Evolutionary conservation across 2,797 vertebrate species (phyloP).

Genomic region (Thripadectes ignobilis): DNA sequence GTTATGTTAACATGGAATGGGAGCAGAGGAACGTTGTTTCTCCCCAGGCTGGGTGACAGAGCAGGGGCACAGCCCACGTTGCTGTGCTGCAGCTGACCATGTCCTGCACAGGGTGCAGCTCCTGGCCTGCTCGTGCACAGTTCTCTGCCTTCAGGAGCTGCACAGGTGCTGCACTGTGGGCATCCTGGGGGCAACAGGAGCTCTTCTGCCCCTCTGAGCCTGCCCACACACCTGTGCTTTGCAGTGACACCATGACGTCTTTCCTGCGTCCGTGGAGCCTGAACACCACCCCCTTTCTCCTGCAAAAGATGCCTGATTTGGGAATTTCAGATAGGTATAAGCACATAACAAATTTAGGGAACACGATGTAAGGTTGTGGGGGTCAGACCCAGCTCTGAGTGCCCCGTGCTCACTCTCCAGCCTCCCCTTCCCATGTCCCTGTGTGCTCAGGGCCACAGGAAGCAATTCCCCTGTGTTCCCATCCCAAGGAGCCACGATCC

Average conservation of each 20-base stretch:
- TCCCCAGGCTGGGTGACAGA: not conserved
- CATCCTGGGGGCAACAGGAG: not conserved
- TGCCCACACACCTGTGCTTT: not conserved
- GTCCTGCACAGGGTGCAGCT: not conserved
- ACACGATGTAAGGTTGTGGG: not conserved
- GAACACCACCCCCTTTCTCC: not conserved
- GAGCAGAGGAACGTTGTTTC: not conserved
- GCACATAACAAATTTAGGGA: not conserved
- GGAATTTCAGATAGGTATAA: not conserved
- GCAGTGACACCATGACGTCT: not conserved
- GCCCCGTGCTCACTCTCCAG: rapidly evolving
- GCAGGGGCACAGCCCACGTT: not conserved
- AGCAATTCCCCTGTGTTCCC: not conserved
- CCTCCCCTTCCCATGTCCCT: rapidly evolving
- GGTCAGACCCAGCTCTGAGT: not conserved
- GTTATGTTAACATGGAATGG: not conserved
- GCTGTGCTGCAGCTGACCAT: not conserved
- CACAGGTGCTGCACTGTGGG: not conserved
- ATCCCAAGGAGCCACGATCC: not conserved
- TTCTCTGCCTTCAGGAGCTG: not conserved
- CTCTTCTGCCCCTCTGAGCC: not conserved
- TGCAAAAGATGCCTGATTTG: not conserved
- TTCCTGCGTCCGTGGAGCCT: not conserved
- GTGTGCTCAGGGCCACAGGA: not conserved
- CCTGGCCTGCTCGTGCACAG: not conserved